A percentile compares a stretch with the other conserved stretches of the same genome.
These are phyloP conservation scores for Rambutsinella grinnellia DNA, from an alignment of 2,888 invertebrate genomes.

Conservation along the genomic window DNA sequence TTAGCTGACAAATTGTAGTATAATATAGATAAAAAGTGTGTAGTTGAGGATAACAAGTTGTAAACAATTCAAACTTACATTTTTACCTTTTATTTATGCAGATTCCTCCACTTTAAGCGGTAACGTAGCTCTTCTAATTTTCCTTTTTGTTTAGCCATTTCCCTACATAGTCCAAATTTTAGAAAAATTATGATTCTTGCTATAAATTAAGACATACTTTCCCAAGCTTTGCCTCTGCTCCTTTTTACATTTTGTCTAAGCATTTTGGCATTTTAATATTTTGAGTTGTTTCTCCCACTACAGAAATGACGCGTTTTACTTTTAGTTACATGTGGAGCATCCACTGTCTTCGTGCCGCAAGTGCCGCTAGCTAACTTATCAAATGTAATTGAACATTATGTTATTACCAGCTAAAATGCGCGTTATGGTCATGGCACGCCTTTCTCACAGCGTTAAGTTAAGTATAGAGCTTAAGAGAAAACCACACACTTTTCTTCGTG, in stretches of 20 bases:
- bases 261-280: background rate
- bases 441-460: background rate
- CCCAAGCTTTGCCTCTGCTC: no score
- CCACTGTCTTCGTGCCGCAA: no score
- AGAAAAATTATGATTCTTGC: no score
- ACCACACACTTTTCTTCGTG: background rate
- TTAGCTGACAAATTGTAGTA: no score
- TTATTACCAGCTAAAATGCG: background rate
- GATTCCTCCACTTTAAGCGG: background rate
- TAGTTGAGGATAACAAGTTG: background rate
- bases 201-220: no score
- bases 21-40: no score
- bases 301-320: background rate
- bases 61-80: background rate
- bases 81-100: background rate
- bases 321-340: no score
- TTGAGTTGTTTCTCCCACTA: background rate
- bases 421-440: background rate
- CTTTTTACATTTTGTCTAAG: no score
- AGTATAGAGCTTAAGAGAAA: constrained; percentile 19
- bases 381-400: background rate
- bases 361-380: background rate
- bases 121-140: background rate
- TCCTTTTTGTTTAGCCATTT: no score
- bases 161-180: no score